phyloP scores from a whole-genome alignment of 2,797 vertebrate species.

The Pogonophryne albipinna region DNA sequence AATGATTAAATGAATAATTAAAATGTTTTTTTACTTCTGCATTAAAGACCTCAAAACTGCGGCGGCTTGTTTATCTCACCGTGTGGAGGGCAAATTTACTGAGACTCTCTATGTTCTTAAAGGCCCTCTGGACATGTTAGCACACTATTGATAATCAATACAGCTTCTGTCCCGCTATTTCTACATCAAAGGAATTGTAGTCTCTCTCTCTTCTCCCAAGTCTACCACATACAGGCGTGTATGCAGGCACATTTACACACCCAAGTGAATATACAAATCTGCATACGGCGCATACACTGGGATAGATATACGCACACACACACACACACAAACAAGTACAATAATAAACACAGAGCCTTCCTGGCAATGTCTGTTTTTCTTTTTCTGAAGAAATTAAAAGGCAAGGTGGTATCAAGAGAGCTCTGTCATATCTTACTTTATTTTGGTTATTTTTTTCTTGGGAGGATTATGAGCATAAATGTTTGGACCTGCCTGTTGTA shows the following conservation, averaged over 20 bases:
- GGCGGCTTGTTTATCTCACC: conserved; percentile 60
- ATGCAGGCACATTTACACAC: background rate
- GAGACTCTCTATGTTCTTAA: conserved; percentile 35
- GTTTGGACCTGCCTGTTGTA: conserved; percentile 30
- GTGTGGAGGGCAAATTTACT: conserved; percentile 18
- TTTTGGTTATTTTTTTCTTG: conserved; percentile 10
- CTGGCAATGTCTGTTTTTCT: conserved; percentile 1
- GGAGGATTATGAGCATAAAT: conserved; percentile 19
- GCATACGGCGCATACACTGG: background rate
- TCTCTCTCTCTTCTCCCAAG: conserved; percentile 6
- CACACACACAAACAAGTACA: too few species aligned
- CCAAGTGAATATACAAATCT: conserved; percentile 29
- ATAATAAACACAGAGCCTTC: background rate
- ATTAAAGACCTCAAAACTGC: conserved; percentile 14
- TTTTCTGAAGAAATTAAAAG: conserved; percentile 32
- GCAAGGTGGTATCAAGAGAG: background rate
- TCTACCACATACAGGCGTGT: background rate
- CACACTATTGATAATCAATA: conserved; percentile 72
- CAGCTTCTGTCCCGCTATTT: conserved; percentile 51
- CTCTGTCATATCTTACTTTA: too few species aligned
- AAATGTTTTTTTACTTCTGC: conserved; percentile 42
- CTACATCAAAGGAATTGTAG: conserved; percentile 56
- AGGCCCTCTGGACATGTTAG: conserved; percentile 61
- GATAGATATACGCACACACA: conserved; percentile 1
- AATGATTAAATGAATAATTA: conserved; percentile 57